Percentiles rank a stretch among this genome's conserved stretches.
Evolutionary conservation across 2,888 invertebrate species (phyloP).

Genomic region (Acronicta alni): DNA sequence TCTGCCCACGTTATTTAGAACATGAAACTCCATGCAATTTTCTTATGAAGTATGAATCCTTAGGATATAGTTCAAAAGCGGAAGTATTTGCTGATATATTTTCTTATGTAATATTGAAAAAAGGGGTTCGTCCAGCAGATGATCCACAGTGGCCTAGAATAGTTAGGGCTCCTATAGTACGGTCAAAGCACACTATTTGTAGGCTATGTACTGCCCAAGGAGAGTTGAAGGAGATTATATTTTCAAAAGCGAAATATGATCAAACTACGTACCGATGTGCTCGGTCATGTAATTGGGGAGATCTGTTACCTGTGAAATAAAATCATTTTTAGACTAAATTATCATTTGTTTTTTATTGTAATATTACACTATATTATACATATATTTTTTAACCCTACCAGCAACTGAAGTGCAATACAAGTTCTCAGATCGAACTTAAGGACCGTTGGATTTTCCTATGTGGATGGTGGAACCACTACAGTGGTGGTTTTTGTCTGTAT

Average conservation of each 20-base stretch:
- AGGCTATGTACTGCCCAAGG: constrained; percentile 93
- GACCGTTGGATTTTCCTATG: no score
- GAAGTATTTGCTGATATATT: constrained; percentile 89
- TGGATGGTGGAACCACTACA: no score
- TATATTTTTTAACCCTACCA: no score
- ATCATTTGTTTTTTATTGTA: no score
- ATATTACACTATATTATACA: no score
- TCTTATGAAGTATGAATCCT: constrained; percentile 89
- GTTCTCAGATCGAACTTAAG: no score
- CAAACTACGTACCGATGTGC: constrained; percentile 94
- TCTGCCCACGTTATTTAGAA: constrained; percentile 92
- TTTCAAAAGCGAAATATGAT: constrained; percentile 93
- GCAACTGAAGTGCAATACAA: no score
- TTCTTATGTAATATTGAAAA: constrained; percentile 95
- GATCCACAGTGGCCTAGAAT: constrained; percentile 94
- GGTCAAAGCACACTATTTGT: constrained; percentile 93
- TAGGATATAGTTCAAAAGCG: constrained; percentile 84
- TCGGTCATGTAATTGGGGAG: constrained; percentile 93
- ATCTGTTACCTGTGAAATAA: constrained; percentile 92
- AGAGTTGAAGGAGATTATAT: constrained; percentile 92
- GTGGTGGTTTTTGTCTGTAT: no score
- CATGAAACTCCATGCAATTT: constrained; percentile 95
- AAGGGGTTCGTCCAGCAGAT: constrained; percentile 89
- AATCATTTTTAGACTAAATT: constrained; percentile 21
- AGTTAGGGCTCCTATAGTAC: constrained; percentile 91